Conservation (phyloP, 23 tunicate genomes). For the Clavelina lepadiformis region DNA sequence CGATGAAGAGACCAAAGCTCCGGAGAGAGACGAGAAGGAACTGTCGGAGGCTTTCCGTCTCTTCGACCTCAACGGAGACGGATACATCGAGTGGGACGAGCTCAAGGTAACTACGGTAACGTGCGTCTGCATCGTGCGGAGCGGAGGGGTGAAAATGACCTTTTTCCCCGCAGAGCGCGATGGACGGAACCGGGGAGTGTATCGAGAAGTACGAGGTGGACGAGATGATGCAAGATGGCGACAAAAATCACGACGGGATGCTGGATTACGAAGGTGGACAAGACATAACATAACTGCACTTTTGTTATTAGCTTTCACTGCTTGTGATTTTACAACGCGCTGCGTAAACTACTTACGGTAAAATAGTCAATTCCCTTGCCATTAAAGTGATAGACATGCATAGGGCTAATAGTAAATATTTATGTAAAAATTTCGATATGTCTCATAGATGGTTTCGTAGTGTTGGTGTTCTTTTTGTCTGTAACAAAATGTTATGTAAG, state of each 20-base stretch:
- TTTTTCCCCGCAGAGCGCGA: constrained; percentile 42
- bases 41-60: constrained; percentile 88
- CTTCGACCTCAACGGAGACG: constrained; percentile 88
- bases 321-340: no score
- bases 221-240: constrained; percentile 97
- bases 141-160: no score
- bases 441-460: no score
- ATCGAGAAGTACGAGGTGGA: constrained; percentile 90
- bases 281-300: no score
- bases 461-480: background rate
- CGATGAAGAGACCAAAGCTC: constrained; percentile 81
- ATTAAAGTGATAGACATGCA: no score
- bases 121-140: no score
- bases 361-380: no score
- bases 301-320: no score
- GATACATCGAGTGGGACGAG: constrained; percentile 97
- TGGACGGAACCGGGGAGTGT: constrained; percentile 87
- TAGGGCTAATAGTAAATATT: no score
- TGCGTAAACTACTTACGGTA: no score
- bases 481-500: background rate
- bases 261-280: constrained; percentile 91
- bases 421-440: no score
- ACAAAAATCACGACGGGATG: constrained; percentile 91
- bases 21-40: constrained; percentile 93
- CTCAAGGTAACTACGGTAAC: no score